These are phyloP conservation scores for Perizoma affinitatum DNA, from an alignment of 2,888 invertebrate species.

Conservation along the genomic window DNA sequence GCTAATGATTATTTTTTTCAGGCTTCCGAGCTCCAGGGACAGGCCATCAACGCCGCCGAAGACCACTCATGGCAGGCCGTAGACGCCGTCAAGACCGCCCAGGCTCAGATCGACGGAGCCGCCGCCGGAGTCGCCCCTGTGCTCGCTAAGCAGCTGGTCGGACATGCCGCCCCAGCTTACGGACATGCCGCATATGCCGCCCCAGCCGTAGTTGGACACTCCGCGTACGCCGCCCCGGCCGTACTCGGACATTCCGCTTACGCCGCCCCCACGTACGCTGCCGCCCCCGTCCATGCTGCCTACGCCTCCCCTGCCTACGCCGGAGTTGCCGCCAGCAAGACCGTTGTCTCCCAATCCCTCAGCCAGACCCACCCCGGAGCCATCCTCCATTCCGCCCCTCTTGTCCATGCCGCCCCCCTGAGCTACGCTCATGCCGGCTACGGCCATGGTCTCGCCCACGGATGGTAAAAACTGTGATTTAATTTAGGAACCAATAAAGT, in stretches of 20 bases:
- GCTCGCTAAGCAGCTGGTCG: slow-evolving; percentile 74
- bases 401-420: slow-evolving; percentile 39
- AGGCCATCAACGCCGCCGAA: slow-evolving; percentile 76
- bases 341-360: slow-evolving; percentile 49
- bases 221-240: slow-evolving; percentile 42
- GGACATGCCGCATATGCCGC: slow-evolving; percentile 41
- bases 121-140: slow-evolving; percentile 76
- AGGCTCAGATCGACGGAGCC: slow-evolving; percentile 75
- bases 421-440: slow-evolving; percentile 43
- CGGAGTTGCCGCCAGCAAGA: slow-evolving; percentile 37
- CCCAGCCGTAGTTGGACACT: too few species aligned
- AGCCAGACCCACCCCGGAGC: slow-evolving; percentile 63
- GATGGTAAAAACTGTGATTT: slow-evolving; percentile 81
- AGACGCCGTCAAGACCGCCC: slow-evolving; percentile 73
- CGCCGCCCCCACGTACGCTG: slow-evolving; percentile 48
- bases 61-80: slow-evolving; percentile 79
- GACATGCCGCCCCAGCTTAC: slow-evolving; percentile 54
- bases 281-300: slow-evolving; percentile 35
- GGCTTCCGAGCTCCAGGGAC: slow-evolving; percentile 73
- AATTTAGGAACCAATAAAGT: slow-evolving; percentile 68
- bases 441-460: slow-evolving; percentile 58
- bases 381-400: slow-evolving; percentile 46
- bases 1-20: slow-evolving; percentile 1
- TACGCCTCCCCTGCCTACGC: slow-evolving; percentile 40
- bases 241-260: slow-evolving; percentile 34